Evolutionary conservation across 2,888 invertebrate species (phyloP).

Genomic region (Parapristionchus giblindavisi): DNA sequence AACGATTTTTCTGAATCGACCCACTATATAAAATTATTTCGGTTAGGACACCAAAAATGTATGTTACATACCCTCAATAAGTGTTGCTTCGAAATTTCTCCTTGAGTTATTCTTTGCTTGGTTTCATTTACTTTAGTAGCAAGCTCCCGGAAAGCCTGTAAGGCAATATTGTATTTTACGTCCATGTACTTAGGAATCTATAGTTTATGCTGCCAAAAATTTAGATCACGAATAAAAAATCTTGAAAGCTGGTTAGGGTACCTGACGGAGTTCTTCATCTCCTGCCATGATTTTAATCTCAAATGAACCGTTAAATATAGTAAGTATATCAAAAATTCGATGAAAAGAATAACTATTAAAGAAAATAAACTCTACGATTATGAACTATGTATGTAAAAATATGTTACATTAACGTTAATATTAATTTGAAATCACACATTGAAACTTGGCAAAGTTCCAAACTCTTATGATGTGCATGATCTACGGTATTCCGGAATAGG

Average conservation of each 20-base stretch:
- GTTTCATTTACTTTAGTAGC: slow-evolving; percentile 56
- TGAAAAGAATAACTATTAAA: neutral
- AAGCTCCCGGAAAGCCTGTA: slow-evolving; percentile 55
- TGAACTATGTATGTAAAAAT: neutral
- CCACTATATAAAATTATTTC: too few relatives aligned
- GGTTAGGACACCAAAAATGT: too few relatives aligned
- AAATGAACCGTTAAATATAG: too few relatives aligned
- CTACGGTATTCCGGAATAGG: too few relatives aligned
- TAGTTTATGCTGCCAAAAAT: too few relatives aligned
- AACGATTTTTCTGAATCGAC: too few relatives aligned
- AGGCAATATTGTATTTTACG: neutral
- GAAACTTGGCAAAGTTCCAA: neutral
- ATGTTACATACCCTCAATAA: slow-evolving; percentile 46
- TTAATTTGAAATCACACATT: neutral
- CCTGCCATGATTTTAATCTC: slow-evolving; percentile 37
- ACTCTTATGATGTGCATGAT: slow-evolving; percentile 1
- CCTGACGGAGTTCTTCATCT: slow-evolving; percentile 53
- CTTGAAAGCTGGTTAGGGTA: too few relatives aligned
- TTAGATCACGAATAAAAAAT: too few relatives aligned
- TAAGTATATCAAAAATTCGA: too few relatives aligned
- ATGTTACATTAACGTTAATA: neutral
- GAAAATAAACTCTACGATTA: neutral
- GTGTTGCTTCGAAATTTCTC: slow-evolving; percentile 47
- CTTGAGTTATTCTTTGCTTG: slow-evolving; percentile 47
- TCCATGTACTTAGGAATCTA: too few relatives aligned